A percentile compares a stretch with the other conserved stretches of the same genome.
phyloP scores from a whole-genome alignment of 2,797 vertebrate species.

The Thunnus albacares region DNA sequence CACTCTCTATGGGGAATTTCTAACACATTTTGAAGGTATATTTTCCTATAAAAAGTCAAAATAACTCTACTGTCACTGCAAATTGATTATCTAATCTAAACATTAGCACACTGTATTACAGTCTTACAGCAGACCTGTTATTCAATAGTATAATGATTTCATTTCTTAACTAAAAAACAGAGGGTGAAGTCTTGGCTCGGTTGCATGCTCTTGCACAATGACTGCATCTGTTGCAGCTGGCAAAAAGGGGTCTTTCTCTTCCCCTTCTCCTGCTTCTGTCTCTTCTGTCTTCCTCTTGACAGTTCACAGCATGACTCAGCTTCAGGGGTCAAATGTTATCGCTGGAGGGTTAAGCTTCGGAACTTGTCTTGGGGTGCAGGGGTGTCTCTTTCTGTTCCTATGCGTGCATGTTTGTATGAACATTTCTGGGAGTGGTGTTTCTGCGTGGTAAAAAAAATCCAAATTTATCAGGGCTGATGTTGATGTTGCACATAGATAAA shows the following conservation, averaged over 20 bases:
- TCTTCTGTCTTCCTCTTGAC: slow-evolving; percentile 1
- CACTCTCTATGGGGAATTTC: background rate
- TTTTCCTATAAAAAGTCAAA: background rate
- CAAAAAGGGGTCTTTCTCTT: slow-evolving; percentile 10
- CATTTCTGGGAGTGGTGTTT: background rate
- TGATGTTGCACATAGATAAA: background rate
- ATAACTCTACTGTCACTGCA: background rate
- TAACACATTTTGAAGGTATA: slow-evolving; percentile 4
- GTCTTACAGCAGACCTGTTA: background rate
- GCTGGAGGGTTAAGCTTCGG: background rate
- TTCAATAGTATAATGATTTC: background rate
- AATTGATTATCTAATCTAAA: background rate
- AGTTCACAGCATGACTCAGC: background rate
- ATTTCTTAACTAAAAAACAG: background rate
- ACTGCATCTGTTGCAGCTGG: slow-evolving; percentile 18
- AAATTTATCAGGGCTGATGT: background rate
- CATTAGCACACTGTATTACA: too few species aligned
- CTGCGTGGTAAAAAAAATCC: background rate
- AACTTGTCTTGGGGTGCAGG: background rate
- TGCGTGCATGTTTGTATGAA: background rate
- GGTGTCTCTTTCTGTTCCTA: slow-evolving; percentile 25
- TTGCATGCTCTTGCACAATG: slow-evolving; percentile 24
- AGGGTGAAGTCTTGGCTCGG: background rate
- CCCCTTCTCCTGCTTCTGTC: background rate
- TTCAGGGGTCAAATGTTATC: slow-evolving; percentile 34